Evolutionary conservation across 2,113 vertebrate species (phyloP).

Genomic region (Callithrix jacchus): DNA sequence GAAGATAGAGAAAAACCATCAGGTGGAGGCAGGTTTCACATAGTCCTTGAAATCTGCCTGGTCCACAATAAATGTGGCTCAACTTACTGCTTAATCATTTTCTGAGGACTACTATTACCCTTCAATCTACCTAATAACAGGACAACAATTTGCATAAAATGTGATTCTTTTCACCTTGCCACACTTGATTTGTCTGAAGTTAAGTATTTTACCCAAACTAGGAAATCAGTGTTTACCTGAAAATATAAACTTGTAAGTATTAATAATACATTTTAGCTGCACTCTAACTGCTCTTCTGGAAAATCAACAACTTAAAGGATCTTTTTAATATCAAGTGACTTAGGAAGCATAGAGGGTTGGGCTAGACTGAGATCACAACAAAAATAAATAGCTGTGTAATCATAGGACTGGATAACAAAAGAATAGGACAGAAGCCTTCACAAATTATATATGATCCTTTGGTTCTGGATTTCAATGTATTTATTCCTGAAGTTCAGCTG

Average conservation of each 20-base stretch:
- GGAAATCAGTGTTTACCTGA: not conserved
- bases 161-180: not conserved
- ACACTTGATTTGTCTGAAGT: not conserved
- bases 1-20: too few species aligned
- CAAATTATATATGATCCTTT: not conserved
- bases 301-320: not conserved
- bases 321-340: constrained; percentile 13
- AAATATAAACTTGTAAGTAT: not conserved
- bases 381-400: not conserved
- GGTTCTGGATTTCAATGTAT: not conserved
- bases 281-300: not conserved
- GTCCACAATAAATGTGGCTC: not conserved
- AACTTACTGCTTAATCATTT: not conserved
- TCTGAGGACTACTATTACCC: not conserved
- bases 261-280: not conserved
- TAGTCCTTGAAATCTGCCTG: not conserved
- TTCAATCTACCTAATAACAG: not conserved
- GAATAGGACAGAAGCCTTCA: not conserved
- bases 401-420: not conserved
- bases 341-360: not conserved
- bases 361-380: not conserved
- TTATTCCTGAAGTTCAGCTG: not conserved
- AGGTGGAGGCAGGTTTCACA: not conserved
- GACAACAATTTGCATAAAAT: not conserved
- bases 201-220: not conserved